Conservation (phyloP, 2,888 invertebrate genomes). For the Drosophila pseudotakahashii region DNA sequence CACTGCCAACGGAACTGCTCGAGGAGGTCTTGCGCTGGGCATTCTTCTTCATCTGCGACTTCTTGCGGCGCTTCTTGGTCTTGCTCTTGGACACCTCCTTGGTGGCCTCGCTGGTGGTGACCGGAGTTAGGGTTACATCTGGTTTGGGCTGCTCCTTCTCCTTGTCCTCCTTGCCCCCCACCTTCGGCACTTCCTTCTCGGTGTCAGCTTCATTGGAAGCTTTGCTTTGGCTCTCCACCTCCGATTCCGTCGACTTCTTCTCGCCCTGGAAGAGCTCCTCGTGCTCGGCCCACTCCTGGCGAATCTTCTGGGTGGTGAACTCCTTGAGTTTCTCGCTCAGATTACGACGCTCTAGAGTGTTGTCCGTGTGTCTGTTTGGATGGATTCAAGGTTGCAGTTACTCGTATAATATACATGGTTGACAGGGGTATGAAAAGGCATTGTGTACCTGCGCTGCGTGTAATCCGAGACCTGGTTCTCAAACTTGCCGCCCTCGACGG, state of each 20-base stretch:
- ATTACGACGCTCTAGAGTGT: conserved; percentile 82
- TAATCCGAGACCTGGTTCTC: conserved; percentile 89
- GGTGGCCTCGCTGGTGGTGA: conserved; percentile 62
- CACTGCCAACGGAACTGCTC: conserved; percentile 83
- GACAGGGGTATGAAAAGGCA: not conserved
- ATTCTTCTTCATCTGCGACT: conserved; percentile 91
- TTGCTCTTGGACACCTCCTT: conserved; percentile 86
- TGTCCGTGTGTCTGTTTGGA: conserved; percentile 86
- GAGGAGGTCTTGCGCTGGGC: conserved; percentile 88
- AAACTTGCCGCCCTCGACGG: conserved; percentile 80
- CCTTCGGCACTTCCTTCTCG: conserved; percentile 31
- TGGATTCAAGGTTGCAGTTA: not conserved
- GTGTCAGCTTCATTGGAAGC: conserved; percentile 28
- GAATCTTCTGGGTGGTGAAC: conserved; percentile 84
- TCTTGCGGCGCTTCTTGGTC: conserved; percentile 92
- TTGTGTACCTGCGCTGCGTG: conserved; percentile 82
- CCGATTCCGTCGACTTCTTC: conserved; percentile 51
- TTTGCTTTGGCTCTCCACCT: conserved; percentile 26
- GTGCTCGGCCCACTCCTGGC: conserved; percentile 84
- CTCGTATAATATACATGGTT: too few relatives aligned
- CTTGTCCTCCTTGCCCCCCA: conserved; percentile 8
- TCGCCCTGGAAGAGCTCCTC: conserved; percentile 83
- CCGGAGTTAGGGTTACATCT: conserved; percentile 6
- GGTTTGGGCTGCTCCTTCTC: conserved; percentile 23
- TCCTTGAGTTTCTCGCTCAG: conserved; percentile 81